A percentile compares a stretch with the other conserved stretches of the same genome.
These are phyloP conservation scores for Paralichthys olivaceus DNA, from an alignment of 2,113 vertebrate genomes.

Conservation along the genomic window DNA sequence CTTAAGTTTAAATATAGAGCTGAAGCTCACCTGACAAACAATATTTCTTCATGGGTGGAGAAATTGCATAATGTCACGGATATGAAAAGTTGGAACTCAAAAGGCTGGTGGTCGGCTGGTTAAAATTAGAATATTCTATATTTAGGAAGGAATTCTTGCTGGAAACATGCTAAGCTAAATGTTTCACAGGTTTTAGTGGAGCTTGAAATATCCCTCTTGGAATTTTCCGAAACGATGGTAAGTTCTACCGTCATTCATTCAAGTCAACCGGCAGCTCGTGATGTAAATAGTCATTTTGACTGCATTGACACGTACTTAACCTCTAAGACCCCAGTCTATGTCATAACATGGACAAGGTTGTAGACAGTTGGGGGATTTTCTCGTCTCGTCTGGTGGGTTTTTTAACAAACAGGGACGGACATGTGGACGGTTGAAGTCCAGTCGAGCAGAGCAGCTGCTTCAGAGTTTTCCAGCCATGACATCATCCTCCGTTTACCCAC, in stretches of 20 bases:
- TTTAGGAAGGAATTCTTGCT: neutral
- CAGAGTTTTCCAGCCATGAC: slow-evolving; percentile 56
- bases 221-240: neutral
- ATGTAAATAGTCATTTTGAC: slow-evolving; percentile 19
- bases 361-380: slow-evolving; percentile 29
- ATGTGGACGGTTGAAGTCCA: slow-evolving; percentile 16
- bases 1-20: no score
- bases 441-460: slow-evolving; percentile 49
- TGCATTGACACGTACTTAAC: slow-evolving; percentile 12
- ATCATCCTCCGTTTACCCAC: slow-evolving; percentile 42
- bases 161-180: no score
- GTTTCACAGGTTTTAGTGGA: no score
- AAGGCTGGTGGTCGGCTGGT: neutral
- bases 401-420: slow-evolving; percentile 29
- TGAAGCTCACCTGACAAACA: no score
- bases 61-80: no score
- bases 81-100: neutral
- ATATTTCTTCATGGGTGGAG: no score
- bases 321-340: slow-evolving; percentile 1
- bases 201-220: neutral
- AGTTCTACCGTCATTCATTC: neutral
- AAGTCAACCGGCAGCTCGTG: neutral
- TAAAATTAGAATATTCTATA: neutral
- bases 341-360: neutral
- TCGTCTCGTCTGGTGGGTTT: slow-evolving; percentile 29